Conservation (phyloP, 1,140 invertebrate species). For the Samia ricini region DNA sequence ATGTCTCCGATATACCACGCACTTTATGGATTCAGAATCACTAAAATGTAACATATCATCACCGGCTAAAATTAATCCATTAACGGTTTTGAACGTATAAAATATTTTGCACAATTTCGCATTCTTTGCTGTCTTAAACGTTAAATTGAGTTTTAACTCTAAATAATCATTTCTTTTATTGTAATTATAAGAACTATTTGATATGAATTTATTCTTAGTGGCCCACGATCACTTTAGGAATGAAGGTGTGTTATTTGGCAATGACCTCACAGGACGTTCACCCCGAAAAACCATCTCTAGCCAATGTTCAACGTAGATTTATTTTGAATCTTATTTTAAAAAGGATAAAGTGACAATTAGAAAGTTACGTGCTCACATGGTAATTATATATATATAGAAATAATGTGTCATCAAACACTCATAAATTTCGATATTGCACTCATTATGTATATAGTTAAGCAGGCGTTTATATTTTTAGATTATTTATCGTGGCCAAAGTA, state of each 20-base stretch:
- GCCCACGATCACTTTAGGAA: conserved; percentile 44
- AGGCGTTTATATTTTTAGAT: conserved; percentile 4
- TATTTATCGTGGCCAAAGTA: too few species aligned
- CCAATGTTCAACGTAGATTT: conserved; percentile 1
- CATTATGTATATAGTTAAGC: conserved; percentile 11
- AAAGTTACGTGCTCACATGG: not conserved
- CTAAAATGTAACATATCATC: conserved; percentile 55
- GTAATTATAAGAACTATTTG: too few species aligned
- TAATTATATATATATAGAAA: not conserved
- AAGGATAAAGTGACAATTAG: conserved; percentile 4
- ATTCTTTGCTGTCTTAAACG: not conserved
- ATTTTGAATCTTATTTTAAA: conserved; percentile 19
- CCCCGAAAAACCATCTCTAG: conserved; percentile 22
- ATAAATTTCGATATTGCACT: conserved; percentile 16
- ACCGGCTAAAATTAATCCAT: not conserved
- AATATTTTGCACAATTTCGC: not conserved
- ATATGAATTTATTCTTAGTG: conserved; percentile 49
- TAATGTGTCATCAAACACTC: conserved; percentile 10
- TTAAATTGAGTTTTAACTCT: not conserved
- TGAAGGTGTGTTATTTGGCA: conserved; percentile 61
- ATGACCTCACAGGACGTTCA: conserved; percentile 63
- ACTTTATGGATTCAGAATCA: conserved; percentile 49
- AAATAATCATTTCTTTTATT: not conserved
- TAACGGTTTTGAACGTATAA: not conserved
- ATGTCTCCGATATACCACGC: conserved; percentile 47